A percentile compares a stretch with the other conserved stretches of the same genome.
phyloP scores from a whole-genome alignment of 2,113 vertebrate species.

The Anoplopoma fimbria region DNA sequence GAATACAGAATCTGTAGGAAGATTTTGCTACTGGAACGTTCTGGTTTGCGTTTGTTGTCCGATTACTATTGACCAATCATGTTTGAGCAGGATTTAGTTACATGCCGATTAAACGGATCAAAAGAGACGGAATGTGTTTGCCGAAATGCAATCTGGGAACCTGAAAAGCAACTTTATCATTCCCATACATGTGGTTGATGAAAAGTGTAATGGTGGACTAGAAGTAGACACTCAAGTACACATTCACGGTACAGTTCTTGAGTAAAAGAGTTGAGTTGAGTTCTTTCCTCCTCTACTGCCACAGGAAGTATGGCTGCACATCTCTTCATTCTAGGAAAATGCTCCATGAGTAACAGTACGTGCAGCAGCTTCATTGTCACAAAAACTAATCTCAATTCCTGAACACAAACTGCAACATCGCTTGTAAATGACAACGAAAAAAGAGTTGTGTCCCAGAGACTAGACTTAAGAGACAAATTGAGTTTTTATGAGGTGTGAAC shows the following conservation, averaged over 20 bases:
- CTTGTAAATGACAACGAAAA: conserved; percentile 42
- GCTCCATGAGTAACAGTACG: not conserved
- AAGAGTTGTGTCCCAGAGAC: conserved; percentile 3
- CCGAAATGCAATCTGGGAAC: not conserved
- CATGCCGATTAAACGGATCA: not conserved
- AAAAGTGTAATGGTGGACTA: not conserved
- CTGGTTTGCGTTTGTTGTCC: not conserved
- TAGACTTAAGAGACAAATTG: conserved; percentile 29
- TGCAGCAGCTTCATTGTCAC: not conserved
- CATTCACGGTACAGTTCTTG: not conserved
- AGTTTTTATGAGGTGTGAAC: conserved; percentile 62
- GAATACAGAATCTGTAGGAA: not conserved
- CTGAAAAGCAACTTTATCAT: not conserved
- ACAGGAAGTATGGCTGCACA: not conserved
- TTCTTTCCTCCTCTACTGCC: not conserved
- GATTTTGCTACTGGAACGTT: not conserved
- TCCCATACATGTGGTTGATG: not conserved
- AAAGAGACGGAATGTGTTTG: not conserved
- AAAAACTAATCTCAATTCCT: conserved; percentile 11
- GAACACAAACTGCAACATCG: conserved; percentile 9
- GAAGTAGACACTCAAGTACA: not conserved
- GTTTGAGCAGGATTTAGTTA: not conserved
- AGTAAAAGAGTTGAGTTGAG: not conserved
- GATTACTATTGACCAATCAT: not conserved
- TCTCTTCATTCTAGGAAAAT: not conserved